These are phyloP conservation scores for Phaethon lepturus DNA, from an alignment of 2,113 vertebrate species.

Conservation along the genomic window DNA sequence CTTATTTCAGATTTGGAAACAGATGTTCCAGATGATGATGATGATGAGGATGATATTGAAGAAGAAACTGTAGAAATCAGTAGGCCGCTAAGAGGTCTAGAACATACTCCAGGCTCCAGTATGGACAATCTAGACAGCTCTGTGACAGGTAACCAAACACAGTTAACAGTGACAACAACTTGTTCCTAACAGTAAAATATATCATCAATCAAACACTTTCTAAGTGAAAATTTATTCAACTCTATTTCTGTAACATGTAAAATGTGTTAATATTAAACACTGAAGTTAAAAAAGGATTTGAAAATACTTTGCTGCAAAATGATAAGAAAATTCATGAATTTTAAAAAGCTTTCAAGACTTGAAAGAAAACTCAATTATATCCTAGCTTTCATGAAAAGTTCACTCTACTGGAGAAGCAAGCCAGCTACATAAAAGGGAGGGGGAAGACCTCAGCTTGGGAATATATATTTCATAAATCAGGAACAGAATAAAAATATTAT, in stretches of 20 bases:
- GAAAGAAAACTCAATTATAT: conserved; percentile 80
- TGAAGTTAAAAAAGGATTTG: conserved; percentile 80
- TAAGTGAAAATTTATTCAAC: conserved; percentile 69
- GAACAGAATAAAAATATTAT: conserved; percentile 50
- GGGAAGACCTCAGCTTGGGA: conserved; percentile 36
- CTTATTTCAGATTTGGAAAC: conserved; percentile 97
- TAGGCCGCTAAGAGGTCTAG: conserved; percentile 88
- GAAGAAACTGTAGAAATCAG: conserved; percentile 91
- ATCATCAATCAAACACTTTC: conserved; percentile 33
- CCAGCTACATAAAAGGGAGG: conserved; percentile 42
- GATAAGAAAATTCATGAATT: conserved; percentile 96
- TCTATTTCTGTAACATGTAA: conserved; percentile 71
- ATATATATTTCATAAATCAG: conserved; percentile 66
- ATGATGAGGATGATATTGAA: conserved; percentile 88
- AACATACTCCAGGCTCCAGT: conserved; percentile 95
- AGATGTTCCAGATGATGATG: conserved; percentile 91
- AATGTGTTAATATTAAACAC: conserved; percentile 80
- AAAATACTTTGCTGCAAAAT: conserved; percentile 81
- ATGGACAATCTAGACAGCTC: conserved; percentile 99
- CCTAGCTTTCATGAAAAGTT: conserved; percentile 75
- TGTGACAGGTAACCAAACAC: conserved; percentile 86
- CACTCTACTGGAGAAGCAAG: conserved; percentile 61
- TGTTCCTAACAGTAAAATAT: conserved; percentile 46
- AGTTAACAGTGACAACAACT: conserved; percentile 19
- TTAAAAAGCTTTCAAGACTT: conserved; percentile 83